phyloP scores from a whole-genome alignment of 2,888 invertebrate species.

The Caenorhabditis sp. region DNA sequence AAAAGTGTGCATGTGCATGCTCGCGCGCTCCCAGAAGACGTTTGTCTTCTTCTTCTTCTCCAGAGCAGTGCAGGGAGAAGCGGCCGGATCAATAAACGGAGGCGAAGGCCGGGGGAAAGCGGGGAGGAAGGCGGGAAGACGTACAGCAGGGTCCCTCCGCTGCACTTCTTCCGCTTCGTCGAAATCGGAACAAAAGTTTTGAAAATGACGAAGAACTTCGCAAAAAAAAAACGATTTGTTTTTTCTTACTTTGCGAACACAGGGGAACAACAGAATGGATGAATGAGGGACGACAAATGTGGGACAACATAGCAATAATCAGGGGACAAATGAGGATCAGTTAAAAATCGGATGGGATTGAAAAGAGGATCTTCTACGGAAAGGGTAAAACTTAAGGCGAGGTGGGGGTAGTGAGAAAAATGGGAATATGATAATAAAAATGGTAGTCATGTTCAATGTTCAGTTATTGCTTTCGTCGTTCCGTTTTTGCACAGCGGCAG shows the following conservation, averaged over 20 bases:
- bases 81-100: background rate
- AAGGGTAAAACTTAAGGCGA: background rate
- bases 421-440: background rate
- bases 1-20: conserved; percentile 1
- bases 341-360: background rate
- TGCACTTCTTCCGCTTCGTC: conserved; percentile 37
- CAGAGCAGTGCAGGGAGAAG: conserved; percentile 6
- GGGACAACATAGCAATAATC: background rate
- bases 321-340: background rate
- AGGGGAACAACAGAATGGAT: too few species aligned
- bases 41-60: conserved; percentile 35
- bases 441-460: too few species aligned
- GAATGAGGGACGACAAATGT: too few species aligned
- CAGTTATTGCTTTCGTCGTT: too few species aligned
- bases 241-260: too few species aligned
- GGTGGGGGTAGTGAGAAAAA: background rate
- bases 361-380: background rate
- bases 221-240: background rate
- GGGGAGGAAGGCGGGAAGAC: background rate
- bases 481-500: too few species aligned
- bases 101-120: conserved; percentile 9
- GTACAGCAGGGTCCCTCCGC: conserved; percentile 18
- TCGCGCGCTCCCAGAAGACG: conserved; percentile 47
- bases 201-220: background rate
- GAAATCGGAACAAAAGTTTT: background rate